Conservation (phyloP, 2,888 invertebrate genomes). For the Rhimphoctona megacephalus region DNA sequence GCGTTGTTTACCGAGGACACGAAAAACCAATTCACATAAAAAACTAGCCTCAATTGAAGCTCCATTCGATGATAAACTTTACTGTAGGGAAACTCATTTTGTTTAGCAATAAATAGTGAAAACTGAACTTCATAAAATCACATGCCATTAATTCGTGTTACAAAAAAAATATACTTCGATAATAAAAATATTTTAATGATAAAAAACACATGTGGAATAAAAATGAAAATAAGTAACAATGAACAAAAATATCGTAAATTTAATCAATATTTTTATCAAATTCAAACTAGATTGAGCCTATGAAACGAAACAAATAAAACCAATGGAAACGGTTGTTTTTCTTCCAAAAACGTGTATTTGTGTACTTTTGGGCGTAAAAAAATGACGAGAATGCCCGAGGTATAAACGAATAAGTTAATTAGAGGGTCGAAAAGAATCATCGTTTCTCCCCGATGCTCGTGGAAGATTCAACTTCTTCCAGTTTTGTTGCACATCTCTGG, state of each 20-base stretch:
- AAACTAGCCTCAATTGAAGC: too few species aligned
- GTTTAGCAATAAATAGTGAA: too few species aligned
- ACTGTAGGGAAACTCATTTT: too few species aligned
- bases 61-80: too few species aligned
- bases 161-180: too few species aligned
- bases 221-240: too few species aligned
- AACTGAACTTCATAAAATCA: too few species aligned
- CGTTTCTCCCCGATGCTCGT: constrained; percentile 14
- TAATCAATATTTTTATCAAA: background rate
- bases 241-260: background rate
- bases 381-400: constrained; percentile 14
- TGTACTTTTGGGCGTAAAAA: constrained; percentile 22
- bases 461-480: constrained; percentile 35
- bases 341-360: constrained; percentile 9
- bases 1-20: background rate
- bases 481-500: constrained; percentile 38
- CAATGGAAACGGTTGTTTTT: background rate
- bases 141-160: too few species aligned
- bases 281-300: background rate
- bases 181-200: too few species aligned
- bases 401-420: constrained; percentile 50
- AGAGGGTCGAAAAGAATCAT: constrained; percentile 37
- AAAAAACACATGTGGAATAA: too few species aligned
- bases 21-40: background rate
- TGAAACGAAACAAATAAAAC: background rate